Evolutionary conservation across 2,797 vertebrate genomes (phyloP).

Genomic region (Semotilus atromaculatus): DNA sequence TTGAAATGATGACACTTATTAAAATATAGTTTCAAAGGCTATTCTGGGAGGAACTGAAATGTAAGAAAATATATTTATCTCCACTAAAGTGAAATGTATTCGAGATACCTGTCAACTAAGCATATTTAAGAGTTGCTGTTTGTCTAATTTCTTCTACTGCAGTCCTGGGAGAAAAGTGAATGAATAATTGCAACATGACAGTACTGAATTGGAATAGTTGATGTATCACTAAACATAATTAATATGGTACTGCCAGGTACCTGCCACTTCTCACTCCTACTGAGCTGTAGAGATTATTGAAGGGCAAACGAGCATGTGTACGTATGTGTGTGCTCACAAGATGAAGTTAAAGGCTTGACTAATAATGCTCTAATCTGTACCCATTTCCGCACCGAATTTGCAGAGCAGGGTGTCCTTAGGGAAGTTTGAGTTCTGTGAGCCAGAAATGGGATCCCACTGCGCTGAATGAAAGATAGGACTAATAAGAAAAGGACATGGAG

Average conservation of each 20-base stretch:
- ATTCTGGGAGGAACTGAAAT: neutral
- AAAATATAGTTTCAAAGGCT: neutral
- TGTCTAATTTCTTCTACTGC: neutral
- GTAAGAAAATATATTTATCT: neutral
- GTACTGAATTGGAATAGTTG: neutral
- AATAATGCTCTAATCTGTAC: constrained; percentile 73
- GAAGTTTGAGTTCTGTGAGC: constrained; percentile 51
- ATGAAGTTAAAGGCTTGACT: constrained; percentile 67
- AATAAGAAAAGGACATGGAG: constrained; percentile 35
- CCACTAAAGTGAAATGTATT: neutral
- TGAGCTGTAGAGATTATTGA: constrained; percentile 19
- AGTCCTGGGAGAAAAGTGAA: constrained; percentile 3
- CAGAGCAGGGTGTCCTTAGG: constrained; percentile 61
- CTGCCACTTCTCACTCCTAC: neutral
- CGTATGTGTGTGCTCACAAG: constrained; percentile 16
- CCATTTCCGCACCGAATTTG: constrained; percentile 69
- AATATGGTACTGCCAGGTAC: constrained; percentile 13
- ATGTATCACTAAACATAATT: constrained; percentile 28
- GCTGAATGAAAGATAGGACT: constrained; percentile 51
- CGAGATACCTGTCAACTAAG: neutral
- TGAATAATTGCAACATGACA: constrained; percentile 8
- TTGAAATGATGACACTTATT: neutral
- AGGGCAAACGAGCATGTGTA: constrained; percentile 2
- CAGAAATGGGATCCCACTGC: constrained; percentile 50
- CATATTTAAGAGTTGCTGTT: constrained; percentile 4